A percentile compares a stretch with the other conserved stretches of the same genome.
phyloP scores from a whole-genome alignment of 1,140 invertebrate species.

The Drosophila mauritiana region DNA sequence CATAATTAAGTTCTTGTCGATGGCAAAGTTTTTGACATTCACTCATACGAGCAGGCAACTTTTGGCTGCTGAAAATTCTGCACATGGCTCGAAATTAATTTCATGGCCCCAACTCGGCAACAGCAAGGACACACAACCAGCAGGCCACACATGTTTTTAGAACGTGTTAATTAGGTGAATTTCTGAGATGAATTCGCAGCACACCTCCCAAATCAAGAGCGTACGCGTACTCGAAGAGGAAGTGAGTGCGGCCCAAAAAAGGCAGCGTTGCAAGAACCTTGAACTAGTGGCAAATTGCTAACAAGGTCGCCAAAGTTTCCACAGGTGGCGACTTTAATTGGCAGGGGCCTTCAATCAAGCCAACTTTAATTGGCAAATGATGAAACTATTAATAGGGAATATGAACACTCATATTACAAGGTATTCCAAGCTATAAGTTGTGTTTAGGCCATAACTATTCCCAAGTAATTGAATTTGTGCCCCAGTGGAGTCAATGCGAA shows the following conservation, averaged over 20 bases:
- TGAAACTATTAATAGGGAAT: neutral
- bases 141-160: conserved; percentile 37
- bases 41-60: conserved; percentile 24
- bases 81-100: conserved; percentile 46
- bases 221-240: conserved; percentile 6
- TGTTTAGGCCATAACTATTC: no score
- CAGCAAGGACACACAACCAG: conserved; percentile 27
- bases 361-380: neutral
- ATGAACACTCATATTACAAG: no score
- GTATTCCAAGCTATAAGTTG: no score
- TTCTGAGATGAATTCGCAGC: conserved; percentile 43
- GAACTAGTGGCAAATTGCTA: conserved; percentile 25
- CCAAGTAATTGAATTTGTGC: no score
- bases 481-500: no score
- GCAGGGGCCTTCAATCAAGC: neutral
- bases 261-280: conserved; percentile 13
- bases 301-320: conserved; percentile 22
- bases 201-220: conserved; percentile 27
- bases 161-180: conserved; percentile 51
- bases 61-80: conserved; percentile 27
- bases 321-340: conserved; percentile 13
- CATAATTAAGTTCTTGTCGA: conserved; percentile 54
- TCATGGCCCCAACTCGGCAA: conserved; percentile 13
- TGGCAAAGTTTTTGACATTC: conserved; percentile 37
- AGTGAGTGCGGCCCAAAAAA: conserved; percentile 3